Base-by-base conservation (phyloP, 2,888 invertebrate genomes). In the Carterocephalus palaemon region DNA sequence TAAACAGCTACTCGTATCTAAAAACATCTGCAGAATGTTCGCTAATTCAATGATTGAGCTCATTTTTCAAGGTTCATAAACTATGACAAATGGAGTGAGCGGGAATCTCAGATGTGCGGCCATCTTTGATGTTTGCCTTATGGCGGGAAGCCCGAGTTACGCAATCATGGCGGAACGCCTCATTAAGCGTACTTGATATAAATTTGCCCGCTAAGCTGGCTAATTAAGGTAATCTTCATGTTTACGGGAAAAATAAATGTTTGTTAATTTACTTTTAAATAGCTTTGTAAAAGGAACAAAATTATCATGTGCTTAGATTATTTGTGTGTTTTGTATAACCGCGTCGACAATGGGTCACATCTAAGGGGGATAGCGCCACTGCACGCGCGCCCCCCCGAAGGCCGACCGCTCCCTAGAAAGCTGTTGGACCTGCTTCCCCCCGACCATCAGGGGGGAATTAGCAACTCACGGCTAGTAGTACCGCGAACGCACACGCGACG, bases 91-190 rank as follows among this genome's bases (percentile, higher is more conserved):
- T 39, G 29, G 20, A 38, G 22, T n/a, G n/a, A n/a, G 22, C 16
- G 16, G 28, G 36, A 45, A 22, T 37, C 29, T 37, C 28, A 31
- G 17, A 43, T 38, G 42, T 28, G 34, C 45, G 51, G 48, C 45
- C 39, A 50, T 53, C 45, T 47, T 47, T 29, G 47, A 47, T 46
- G 46, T 49, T 49, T 49, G 32, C 52, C 54, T 56, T 48, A 59
- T 57, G 56, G 56, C 51, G 54, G 34, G 49, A 49, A 56, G 17
- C 47, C 48, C 52, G 28, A 28, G 51, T 61, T 61, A 59, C 54
- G 57, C 55, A 62, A 64, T 33, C 28, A 26, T 19, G 33, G 10
- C 7, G 37, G 55, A 53, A 45, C 39, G 49, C 49, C 46, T 50
- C 20, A 42, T 42, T 42, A 42, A 24, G 16, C 10, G 24, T 17